Evolutionary conservation across 2,113 vertebrate genomes (phyloP).

Genomic region (Dunckerocampus dactyliophorus): DNA sequence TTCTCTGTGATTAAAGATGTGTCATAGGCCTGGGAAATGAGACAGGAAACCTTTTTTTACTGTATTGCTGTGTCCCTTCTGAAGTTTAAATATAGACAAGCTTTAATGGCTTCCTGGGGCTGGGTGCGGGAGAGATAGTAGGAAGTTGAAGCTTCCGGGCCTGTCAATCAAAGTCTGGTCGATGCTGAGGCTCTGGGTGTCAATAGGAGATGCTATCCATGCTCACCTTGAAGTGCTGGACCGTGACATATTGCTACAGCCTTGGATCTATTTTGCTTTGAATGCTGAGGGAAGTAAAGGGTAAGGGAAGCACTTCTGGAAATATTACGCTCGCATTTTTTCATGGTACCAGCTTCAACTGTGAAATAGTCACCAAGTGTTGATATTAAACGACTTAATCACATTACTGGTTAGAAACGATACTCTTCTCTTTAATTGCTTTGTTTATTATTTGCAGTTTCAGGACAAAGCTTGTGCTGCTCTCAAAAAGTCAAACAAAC

Average conservation of each 20-base stretch:
- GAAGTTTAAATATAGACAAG: constrained; percentile 52
- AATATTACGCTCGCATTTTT: not conserved
- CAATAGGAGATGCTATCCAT: constrained; percentile 60
- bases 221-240: constrained; percentile 55
- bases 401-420: too few relatives aligned
- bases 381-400: too few relatives aligned
- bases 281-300: not conserved
- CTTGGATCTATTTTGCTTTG: not conserved
- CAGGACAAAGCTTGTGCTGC: too few relatives aligned
- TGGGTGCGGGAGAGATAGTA: constrained; percentile 46
- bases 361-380: too few relatives aligned
- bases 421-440: too few relatives aligned
- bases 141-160: constrained; percentile 41
- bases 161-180: constrained; percentile 57
- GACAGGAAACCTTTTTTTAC: constrained; percentile 11
- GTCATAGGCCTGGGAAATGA: constrained; percentile 29
- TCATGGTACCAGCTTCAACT: too few relatives aligned
- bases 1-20: constrained; percentile 30
- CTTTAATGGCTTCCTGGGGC: constrained; percentile 49
- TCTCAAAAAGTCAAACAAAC: too few relatives aligned
- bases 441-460: too few relatives aligned
- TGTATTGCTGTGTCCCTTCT: constrained; percentile 34
- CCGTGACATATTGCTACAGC: constrained; percentile 26
- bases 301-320: not conserved
- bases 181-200: constrained; percentile 55